Evolutionary conservation across 2,113 vertebrate genomes (phyloP).

Genomic region (Pedetes capensis): DNA sequence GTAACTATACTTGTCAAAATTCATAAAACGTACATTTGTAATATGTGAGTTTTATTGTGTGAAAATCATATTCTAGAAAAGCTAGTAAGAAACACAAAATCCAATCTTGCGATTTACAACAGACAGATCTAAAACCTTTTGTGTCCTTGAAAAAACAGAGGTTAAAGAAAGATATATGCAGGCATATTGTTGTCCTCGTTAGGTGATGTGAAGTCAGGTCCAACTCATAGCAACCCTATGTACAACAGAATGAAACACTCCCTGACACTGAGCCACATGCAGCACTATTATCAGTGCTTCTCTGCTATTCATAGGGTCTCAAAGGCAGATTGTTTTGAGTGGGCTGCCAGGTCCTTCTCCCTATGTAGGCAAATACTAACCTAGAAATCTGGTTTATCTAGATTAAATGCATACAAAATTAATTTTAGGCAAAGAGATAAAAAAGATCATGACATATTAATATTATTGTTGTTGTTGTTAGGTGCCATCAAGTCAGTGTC

Average conservation of each 20-base stretch:
- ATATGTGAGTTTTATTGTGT: background rate
- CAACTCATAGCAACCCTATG: no score
- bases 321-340: no score
- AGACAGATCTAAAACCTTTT: constrained; percentile 16
- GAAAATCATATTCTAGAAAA: constrained; percentile 17
- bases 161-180: background rate
- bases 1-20: constrained; percentile 31
- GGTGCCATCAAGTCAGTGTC: no score
- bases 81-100: constrained; percentile 11
- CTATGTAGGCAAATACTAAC: background rate
- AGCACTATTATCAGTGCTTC: no score
- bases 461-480: no score
- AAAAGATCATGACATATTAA: background rate
- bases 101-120: background rate
- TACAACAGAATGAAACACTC: no score
- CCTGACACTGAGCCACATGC: no score
- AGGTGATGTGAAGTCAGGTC: no score
- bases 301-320: no score
- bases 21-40: constrained; percentile 2
- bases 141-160: background rate
- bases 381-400: background rate
- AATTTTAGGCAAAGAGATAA: constrained; percentile 23
- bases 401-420: constrained; percentile 19
- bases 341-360: no score
- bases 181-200: no score